These are phyloP conservation scores for Nycticorax nycticorax DNA, from an alignment of 2,113 vertebrate genomes.

Conservation along the genomic window DNA sequence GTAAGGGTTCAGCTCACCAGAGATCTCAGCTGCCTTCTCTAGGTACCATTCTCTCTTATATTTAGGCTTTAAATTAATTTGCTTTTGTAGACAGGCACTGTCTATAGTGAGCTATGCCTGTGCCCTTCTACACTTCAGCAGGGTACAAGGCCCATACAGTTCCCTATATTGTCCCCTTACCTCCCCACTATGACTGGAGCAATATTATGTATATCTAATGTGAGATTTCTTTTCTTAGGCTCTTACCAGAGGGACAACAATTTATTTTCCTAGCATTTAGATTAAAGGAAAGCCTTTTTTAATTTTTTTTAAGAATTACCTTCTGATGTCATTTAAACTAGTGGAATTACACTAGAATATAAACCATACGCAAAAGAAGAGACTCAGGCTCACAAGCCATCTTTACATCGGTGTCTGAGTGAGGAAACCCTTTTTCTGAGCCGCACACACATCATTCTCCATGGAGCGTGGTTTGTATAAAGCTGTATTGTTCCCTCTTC, in stretches of 20 bases:
- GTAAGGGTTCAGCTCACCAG: background rate
- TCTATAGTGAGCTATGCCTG: background rate
- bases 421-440: slow-evolving; percentile 9
- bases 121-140: background rate
- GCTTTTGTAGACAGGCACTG: background rate
- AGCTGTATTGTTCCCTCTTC: slow-evolving; percentile 4
- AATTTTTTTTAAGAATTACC: background rate
- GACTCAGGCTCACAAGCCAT: background rate
- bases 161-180: background rate
- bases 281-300: background rate
- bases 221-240: background rate
- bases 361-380: background rate
- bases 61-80: background rate
- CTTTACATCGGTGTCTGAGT: background rate
- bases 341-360: background rate
- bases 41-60: background rate
- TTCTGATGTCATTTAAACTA: background rate
- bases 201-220: background rate
- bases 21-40: background rate
- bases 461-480: background rate
- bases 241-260: background rate
- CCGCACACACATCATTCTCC: background rate
- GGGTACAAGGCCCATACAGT: background rate
- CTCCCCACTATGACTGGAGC: background rate
- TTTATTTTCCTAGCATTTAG: background rate